Percentiles rank a stretch among this genome's conserved stretches.
These are phyloP conservation scores for Stomatorhinus walkeri DNA, from an alignment of 2,797 vertebrate species.

Conservation along the genomic window DNA sequence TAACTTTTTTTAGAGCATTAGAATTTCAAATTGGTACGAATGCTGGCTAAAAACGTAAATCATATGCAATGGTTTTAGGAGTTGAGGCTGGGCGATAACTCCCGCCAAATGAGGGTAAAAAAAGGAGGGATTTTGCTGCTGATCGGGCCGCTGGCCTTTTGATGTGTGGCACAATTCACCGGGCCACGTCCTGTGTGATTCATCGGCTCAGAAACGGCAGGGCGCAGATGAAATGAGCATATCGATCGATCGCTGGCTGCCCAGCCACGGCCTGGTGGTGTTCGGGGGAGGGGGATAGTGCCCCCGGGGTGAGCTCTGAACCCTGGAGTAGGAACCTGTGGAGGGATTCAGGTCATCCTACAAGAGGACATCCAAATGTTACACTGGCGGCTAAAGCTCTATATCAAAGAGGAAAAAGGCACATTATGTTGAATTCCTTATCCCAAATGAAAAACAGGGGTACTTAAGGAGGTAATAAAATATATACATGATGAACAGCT, in stretches of 20 bases:
- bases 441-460: not conserved
- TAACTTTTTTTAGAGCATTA: not conserved
- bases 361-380: not conserved
- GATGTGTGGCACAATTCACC: not conserved
- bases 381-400: not conserved
- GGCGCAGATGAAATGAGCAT: conserved; percentile 24
- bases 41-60: not conserved
- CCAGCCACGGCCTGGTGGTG: not conserved
- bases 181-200: not conserved
- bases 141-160: not conserved
- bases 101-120: not conserved
- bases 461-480: not conserved
- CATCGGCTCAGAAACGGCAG: not conserved
- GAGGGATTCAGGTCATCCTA: not conserved
- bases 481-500: not conserved
- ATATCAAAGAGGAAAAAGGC: not conserved
- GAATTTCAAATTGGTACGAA: not conserved
- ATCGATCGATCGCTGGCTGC: conserved; percentile 21
- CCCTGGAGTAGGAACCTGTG: not conserved
- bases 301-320: not conserved
- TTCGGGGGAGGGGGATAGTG: not conserved
- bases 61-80: not conserved
- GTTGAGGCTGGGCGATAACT: not conserved
- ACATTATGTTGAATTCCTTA: not conserved
- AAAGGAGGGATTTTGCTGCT: not conserved